These are phyloP conservation scores for Carcinoscorpius rotundicauda DNA, from an alignment of 1,140 invertebrate species.

Conservation along the genomic window DNA sequence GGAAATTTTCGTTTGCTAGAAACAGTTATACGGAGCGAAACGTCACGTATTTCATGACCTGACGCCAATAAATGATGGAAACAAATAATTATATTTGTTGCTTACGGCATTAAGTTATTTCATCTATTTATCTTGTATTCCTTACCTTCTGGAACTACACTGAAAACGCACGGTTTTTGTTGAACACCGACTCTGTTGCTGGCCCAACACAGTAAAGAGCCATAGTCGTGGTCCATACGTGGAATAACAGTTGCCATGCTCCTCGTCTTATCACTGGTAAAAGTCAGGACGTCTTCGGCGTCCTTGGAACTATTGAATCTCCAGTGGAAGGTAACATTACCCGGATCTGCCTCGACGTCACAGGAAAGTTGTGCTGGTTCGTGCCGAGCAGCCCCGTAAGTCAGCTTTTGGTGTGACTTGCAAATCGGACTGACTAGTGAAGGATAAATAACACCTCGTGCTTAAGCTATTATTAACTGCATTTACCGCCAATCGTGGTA, in stretches of 20 bases:
- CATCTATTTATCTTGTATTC: constrained; percentile 9
- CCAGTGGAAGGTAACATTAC: constrained; percentile 22
- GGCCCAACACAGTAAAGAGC: constrained; percentile 21
- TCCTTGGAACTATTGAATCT: constrained; percentile 16
- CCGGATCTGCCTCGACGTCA: constrained; percentile 68
- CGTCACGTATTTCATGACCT: too few species aligned
- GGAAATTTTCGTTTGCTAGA: too few species aligned
- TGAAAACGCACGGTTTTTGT: constrained; percentile 21
- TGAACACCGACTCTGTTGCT: constrained; percentile 23
- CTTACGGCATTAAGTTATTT: too few species aligned
- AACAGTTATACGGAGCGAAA: too few species aligned
- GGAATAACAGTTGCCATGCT: constrained; percentile 28
- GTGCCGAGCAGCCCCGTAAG: constrained; percentile 58
- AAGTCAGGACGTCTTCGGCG: constrained; percentile 1
- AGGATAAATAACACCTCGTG: too few species aligned
- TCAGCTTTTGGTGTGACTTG: constrained; percentile 51
- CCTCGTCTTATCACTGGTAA: constrained; percentile 3
- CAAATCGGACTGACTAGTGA: constrained; percentile 45
- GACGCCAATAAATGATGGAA: too few species aligned
- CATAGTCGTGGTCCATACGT: constrained; percentile 33
- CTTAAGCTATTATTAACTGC: too few species aligned
- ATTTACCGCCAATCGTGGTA: too few species aligned
- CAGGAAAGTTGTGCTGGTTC: constrained; percentile 67
- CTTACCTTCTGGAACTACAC: constrained; percentile 59
- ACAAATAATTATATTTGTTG: too few species aligned